Base-by-base conservation (phyloP, 2,888 invertebrate species). In the Hoplodrina ambigua region DNA sequence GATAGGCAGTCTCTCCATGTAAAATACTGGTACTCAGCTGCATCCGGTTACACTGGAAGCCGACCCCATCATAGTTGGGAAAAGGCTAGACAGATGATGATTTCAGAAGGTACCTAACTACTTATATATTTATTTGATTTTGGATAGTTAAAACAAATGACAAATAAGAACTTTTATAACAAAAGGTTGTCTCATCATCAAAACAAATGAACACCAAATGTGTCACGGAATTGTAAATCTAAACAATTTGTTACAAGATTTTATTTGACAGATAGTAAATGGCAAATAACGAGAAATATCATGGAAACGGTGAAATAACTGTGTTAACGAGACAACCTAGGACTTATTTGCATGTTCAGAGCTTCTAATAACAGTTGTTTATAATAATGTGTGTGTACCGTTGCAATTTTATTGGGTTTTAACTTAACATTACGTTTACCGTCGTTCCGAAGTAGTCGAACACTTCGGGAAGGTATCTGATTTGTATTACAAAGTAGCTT, bases 291-390 rank as follows among this genome's bases (percentile, higher is more conserved):
- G 55, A 52, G 33, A 75, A 46, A 80, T 61, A 46, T 50, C 50
- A 52, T 62, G 37, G 37, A 65, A 79, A 76, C 63, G 60, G 53
- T 52, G 56, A 54, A 64, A 65, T 72, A 81, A 63, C 81, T 56
- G 64, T 78, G 63, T 55, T 76, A 71, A 71, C 67, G 64, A 76
- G 61, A 30, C 17, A 63, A 8, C 44, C 44, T 19, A 57, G 69
- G 50, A 67, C 55, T 25, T 69, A 80, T 78, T 71, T 64, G 58
- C 72, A 80, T 67, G 57, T 67, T 61, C 53, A 71, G 61, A 57
- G 67, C 61, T 44, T 69, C 68, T 66, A 81, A 69, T 66, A 81
- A 72, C 78, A 11, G 72, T 80, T 75, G 44, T 57, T 60, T 44
- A 49, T 50, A 58, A 81, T 68, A 49, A 69, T 52, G 37, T 61